These are phyloP conservation scores for Anarrhichthys ocellatus DNA, from an alignment of 2,113 vertebrate species.

Conservation along the genomic window DNA sequence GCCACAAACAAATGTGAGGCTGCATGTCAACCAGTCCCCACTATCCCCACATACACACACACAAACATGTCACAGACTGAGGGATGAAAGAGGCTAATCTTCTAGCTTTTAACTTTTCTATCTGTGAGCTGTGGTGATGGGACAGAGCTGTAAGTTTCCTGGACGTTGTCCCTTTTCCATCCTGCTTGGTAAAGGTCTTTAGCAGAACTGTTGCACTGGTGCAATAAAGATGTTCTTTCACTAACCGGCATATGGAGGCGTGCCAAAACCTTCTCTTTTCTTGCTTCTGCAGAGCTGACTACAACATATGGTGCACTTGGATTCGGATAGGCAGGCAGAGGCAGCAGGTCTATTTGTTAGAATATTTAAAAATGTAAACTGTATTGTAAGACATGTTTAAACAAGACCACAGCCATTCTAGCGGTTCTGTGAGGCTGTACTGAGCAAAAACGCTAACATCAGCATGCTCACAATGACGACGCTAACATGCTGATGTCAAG, in stretches of 20 bases:
- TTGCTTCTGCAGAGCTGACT: slow-evolving; percentile 13
- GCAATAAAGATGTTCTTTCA: slow-evolving; percentile 53
- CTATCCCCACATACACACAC: neutral
- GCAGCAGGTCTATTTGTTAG: neutral
- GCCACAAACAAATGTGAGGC: slow-evolving; percentile 63
- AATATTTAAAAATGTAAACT: slow-evolving; percentile 9
- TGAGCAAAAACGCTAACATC: neutral
- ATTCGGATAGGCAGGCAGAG: slow-evolving; percentile 5
- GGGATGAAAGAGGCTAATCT: slow-evolving; percentile 31
- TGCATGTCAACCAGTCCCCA: slow-evolving; percentile 32
- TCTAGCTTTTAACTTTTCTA: slow-evolving; percentile 37
- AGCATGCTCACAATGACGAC: neutral
- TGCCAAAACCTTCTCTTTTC: slow-evolving; percentile 33
- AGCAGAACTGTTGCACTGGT: slow-evolving; percentile 42
- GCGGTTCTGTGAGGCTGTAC: neutral
- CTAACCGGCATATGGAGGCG: slow-evolving; percentile 21
- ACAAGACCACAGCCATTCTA: neutral
- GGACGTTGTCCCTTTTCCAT: slow-evolving; percentile 29
- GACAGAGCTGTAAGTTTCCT: slow-evolving; percentile 42
- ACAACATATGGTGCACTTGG: neutral
- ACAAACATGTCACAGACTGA: slow-evolving; percentile 24
- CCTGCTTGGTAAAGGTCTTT: slow-evolving; percentile 28
- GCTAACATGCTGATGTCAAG: neutral
- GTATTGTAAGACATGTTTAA: neutral
- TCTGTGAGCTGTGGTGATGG: slow-evolving; percentile 35